Conservation (phyloP, 2,113 vertebrate genomes). For the Climacteris rufus region DNA sequence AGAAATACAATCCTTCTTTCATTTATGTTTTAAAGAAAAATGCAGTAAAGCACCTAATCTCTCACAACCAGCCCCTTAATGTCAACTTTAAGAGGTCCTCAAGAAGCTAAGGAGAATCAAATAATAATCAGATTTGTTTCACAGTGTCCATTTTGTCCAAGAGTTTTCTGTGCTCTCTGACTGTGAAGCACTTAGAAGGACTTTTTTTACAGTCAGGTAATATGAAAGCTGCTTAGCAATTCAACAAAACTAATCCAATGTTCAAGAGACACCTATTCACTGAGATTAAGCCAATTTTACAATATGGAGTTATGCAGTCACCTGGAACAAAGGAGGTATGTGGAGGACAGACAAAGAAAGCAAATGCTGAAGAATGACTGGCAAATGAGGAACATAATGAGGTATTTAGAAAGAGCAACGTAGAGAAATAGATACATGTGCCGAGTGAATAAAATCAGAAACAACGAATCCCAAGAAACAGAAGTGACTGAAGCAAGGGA, state of each 20-base stretch:
- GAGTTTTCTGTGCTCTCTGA: not conserved
- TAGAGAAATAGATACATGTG: not conserved
- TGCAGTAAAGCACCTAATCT: not conserved
- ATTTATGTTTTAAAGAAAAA: not conserved
- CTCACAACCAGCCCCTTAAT: not conserved
- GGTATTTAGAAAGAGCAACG: not conserved
- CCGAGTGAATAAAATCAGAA: not conserved
- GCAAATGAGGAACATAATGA: not conserved
- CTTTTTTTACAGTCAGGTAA: conserved; percentile 5
- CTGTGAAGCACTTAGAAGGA: not conserved
- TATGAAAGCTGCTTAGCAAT: conserved; percentile 25
- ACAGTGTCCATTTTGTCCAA: not conserved
- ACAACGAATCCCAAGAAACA: not conserved
- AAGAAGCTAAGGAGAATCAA: not conserved
- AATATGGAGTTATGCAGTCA: not conserved
- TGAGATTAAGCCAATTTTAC: conserved; percentile 44
- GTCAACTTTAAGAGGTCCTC: not conserved
- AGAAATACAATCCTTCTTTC: not conserved
- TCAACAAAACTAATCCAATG: conserved; percentile 22
- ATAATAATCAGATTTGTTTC: not conserved
- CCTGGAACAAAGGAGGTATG: conserved; percentile 44
- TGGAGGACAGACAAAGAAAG: conserved; percentile 8
- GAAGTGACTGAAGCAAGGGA: not conserved
- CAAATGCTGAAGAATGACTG: not conserved
- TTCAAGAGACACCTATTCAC: conserved; percentile 10